Base-by-base conservation (phyloP, 2,113 vertebrate species). In the Alethe diademata region DNA sequence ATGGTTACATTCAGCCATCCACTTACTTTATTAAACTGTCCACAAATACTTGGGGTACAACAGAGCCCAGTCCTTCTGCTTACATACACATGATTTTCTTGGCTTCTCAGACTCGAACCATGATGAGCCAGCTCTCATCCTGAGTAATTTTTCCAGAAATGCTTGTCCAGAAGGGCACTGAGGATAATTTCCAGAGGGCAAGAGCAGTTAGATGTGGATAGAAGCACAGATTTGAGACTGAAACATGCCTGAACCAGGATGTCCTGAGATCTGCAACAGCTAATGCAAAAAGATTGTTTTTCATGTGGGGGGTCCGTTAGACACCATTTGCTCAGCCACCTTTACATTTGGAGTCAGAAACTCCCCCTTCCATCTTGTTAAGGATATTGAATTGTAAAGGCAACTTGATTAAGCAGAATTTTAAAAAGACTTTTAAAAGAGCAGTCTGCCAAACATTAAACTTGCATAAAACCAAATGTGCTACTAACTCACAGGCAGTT, bases 11-110 rank as follows among this genome's bases (percentile, higher is more conserved):
- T 94, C 76, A 96, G 47, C 43, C n/a, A 36, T 84, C 69, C 14
- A n/a, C 72, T 91, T 67, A 73, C 17, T 82, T 45, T 60, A 17
- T 90, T 92, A 81, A 92, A 75, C 88, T 71, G 56, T 60, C 76
- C 87, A 65, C 79, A 89, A 91, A 78, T 60, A 72, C 28, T 20
- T 92, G 73, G 83, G 90, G 40, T 74, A 78, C 53, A 71, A 47
- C 73, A 75, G 56, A 94, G 64, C 40, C 72, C 79, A 91, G 72
- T 84, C 65, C 72, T 91, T 87, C 74, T 94, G 69, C 92, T 78
- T 84, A 80, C 60, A 86, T 43, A 74, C 47, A 88, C 56, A 84
- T 87, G 72, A 93, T 94, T 93, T 97, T 92, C 76, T 93, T 94
- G 94, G 95, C 92, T 87, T 92, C 83, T 95, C 51, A 43, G 64